Percentiles rank a stretch among this genome's conserved stretches.
Evolutionary conservation across 2,888 invertebrate genomes (phyloP).

Genomic region (Sipha maydis): DNA sequence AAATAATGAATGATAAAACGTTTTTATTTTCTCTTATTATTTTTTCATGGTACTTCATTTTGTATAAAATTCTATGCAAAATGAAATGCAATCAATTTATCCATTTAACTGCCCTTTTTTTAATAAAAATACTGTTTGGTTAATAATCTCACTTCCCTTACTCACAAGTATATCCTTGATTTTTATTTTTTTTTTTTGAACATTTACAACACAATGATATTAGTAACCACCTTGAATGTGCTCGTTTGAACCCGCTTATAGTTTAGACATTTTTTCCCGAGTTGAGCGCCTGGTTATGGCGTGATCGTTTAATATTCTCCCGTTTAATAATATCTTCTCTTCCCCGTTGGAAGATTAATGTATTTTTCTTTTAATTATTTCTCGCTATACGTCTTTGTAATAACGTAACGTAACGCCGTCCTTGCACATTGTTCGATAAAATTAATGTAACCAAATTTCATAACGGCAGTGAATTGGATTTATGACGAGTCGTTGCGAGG

Average conservation of each 20-base stretch:
- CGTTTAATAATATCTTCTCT: slow-evolving; percentile 10
- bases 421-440: slow-evolving; percentile 36
- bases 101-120: neutral
- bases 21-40: neutral
- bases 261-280: slow-evolving; percentile 3
- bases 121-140: slow-evolving; percentile 4
- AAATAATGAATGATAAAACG: neutral
- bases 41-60: neutral
- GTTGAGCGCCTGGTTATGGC: neutral
- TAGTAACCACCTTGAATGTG: neutral
- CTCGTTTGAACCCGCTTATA: neutral
- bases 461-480: slow-evolving; percentile 5
- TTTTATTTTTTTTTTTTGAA: neutral
- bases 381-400: slow-evolving; percentile 19
- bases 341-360: slow-evolving; percentile 38
- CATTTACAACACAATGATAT: neutral
- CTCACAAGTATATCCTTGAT: neutral
- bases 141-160: neutral
- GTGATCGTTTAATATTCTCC: slow-evolving; percentile 45
- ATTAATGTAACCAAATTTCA: slow-evolving; percentile 49
- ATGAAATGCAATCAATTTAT: neutral
- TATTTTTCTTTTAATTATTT: slow-evolving; percentile 51
- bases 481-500: slow-evolving; percentile 29
- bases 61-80: neutral
- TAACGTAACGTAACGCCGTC: neutral